These are phyloP conservation scores for Lithophane leautieri DNA, from an alignment of 2,888 invertebrate genomes.

Conservation along the genomic window DNA sequence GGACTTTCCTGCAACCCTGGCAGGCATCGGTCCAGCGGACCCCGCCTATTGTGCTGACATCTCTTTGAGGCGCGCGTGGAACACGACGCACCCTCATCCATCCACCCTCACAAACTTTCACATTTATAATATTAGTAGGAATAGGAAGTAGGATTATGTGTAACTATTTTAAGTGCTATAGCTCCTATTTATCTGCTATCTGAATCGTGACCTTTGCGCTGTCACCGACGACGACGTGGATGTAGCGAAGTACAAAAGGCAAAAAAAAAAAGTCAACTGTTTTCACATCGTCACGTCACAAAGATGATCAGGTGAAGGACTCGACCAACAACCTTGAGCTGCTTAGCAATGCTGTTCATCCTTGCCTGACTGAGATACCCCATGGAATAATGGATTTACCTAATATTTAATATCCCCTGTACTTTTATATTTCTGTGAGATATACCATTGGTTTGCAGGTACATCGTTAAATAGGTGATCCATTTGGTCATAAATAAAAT, in stretches of 20 bases:
- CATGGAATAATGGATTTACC: neutral
- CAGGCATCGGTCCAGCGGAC: no score
- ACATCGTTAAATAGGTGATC: neutral
- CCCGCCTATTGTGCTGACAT: no score
- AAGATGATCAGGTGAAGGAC: neutral
- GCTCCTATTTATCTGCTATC: no score
- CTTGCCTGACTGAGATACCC: neutral
- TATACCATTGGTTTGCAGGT: neutral
- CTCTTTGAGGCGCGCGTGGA: no score
- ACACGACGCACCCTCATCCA: no score
- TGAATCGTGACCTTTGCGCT: no score
- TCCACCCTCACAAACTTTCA: no score
- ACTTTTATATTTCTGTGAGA: neutral
- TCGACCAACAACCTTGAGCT: neutral
- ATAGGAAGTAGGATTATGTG: no score
- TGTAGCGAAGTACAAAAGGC: neutral
- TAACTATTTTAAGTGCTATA: no score
- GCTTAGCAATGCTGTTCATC: neutral
- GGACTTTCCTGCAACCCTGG: no score
- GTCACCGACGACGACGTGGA: no score
- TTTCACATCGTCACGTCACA: neutral
- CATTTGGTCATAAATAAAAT: neutral
- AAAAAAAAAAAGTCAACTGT: neutral
- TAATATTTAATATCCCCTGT: neutral
- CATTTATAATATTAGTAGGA: no score